Evolutionary conservation across 2,888 invertebrate species (phyloP), one percentile per base, ranked within the genome.

Genomic region (Deilephila porcellus): DNA sequence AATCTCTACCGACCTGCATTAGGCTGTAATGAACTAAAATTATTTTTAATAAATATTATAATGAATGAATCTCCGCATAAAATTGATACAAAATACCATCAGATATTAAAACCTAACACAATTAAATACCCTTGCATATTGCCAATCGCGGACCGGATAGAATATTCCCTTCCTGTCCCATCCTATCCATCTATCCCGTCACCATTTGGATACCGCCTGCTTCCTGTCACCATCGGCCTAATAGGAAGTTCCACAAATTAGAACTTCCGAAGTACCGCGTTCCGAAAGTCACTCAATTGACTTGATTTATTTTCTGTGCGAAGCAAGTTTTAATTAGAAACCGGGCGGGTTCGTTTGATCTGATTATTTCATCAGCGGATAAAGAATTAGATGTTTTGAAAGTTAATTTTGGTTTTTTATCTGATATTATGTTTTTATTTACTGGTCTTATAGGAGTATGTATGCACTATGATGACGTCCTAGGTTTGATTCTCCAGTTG

Each of bases 231-330:
- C n/a, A 56, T 56, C 56, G 56, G 56, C 45, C 63, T 45, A 67
- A 25, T 52, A 67, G 67, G 67, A 64, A 64, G 37, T 17, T 45
- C 17, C 25, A 25, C 67, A 67, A 67, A 67, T 67, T 67, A 45
- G 67, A 20, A 25, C 25, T 52, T 67, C 67, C 67, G 52, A 45
- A 25, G 20, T 14, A 20, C 37, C 45, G 45, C 67, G 52, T 67
- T 45, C 52, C 67, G 45, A 67, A 45, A 67, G 25, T 67, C 45
- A 60, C n/a, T 20, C 64, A 64, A 64, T 45, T 64, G 45, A 67
- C 45, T 20, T 67, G 67, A 67, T 67, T 67, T 67, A 67, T 67
- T 67, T 67, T 67, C 67, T 64, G 64, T 25, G 20, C 45, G 52
- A 25, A 14, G 52, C 45, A 67, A 67, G 67, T 67, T 67, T 64